Conservation (phyloP, 23 tunicate genomes). For the Halocynthia aurantium region DNA sequence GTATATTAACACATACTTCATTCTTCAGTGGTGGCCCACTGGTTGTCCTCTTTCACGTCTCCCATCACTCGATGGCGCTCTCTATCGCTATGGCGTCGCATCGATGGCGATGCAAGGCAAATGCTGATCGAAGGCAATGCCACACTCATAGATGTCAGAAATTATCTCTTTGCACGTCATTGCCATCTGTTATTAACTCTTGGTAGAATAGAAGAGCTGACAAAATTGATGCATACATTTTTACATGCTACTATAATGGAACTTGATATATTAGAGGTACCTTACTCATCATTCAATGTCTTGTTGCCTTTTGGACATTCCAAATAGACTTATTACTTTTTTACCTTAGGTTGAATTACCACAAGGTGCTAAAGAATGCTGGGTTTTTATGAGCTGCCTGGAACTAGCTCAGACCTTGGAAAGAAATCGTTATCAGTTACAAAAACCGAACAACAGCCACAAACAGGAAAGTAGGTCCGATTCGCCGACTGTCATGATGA, state of each 20-base stretch:
- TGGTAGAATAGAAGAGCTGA: constrained; percentile 40
- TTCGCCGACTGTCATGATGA: constrained; percentile 21
- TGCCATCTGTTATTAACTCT: constrained; percentile 66
- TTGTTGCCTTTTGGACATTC: too few relatives aligned
- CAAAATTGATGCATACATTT: constrained; percentile 58
- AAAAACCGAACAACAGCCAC: background rate
- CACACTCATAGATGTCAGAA: constrained; percentile 75
- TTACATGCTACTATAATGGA: constrained; percentile 71
- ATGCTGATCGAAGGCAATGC: constrained; percentile 54
- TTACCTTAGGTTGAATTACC: constrained; percentile 39
- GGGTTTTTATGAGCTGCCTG: constrained; percentile 83
- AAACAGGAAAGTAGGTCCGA: background rate
- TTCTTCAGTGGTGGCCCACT: constrained; percentile 70
- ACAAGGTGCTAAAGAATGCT: constrained; percentile 70
- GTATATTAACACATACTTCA: background rate
- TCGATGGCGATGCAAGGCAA: constrained; percentile 59
- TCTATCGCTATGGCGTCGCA: constrained; percentile 67
- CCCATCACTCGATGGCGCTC: constrained; percentile 85
- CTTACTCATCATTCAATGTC: too few relatives aligned
- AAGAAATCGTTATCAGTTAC: constrained; percentile 3
- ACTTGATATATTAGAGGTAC: constrained; percentile 72
- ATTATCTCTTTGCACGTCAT: constrained; percentile 85
- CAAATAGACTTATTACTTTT: background rate
- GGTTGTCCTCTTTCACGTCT: constrained; percentile 67
- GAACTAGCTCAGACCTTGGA: constrained; percentile 60